Conservation (phyloP, 2,797 vertebrate species). For the Centroberyx gerrardi region DNA sequence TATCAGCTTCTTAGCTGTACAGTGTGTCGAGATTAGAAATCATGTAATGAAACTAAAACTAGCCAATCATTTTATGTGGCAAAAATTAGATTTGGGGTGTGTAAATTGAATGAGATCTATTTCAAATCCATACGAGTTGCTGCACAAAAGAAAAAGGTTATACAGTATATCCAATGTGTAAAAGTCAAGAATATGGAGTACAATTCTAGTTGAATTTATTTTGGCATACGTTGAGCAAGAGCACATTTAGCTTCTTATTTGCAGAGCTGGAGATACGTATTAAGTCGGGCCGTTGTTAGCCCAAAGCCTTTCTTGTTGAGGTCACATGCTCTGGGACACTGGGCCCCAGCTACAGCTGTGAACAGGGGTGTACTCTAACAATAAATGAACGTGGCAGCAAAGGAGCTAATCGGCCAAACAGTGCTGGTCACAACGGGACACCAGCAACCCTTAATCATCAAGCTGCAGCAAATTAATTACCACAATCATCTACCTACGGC, state of each 20-base stretch:
- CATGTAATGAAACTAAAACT: background rate
- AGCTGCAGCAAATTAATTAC: conserved; percentile 85
- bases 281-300: background rate
- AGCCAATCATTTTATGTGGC: background rate
- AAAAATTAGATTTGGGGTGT: background rate
- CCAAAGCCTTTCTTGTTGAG: conserved; percentile 42
- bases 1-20: conserved; percentile 6
- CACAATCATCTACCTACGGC: conserved; percentile 84
- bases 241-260: conserved; percentile 12
- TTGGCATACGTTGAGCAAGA: background rate
- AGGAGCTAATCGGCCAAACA: conserved; percentile 80
- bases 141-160: background rate
- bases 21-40: conserved; percentile 5
- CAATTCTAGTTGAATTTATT: background rate
- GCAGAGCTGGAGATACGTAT: conserved; percentile 12
- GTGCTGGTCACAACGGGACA: conserved; percentile 78
- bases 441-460: conserved; percentile 83
- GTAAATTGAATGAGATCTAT: background rate
- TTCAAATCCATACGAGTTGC: background rate
- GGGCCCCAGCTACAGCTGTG: conserved; percentile 49
- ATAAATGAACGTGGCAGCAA: conserved; percentile 78
- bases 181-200: background rate
- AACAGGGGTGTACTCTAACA: conserved; percentile 60
- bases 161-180: background rate
- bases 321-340: conserved; percentile 43